These are phyloP conservation scores for Cyprinodon diabolis DNA, from an alignment of 2,797 vertebrate species.

Conservation along the genomic window DNA sequence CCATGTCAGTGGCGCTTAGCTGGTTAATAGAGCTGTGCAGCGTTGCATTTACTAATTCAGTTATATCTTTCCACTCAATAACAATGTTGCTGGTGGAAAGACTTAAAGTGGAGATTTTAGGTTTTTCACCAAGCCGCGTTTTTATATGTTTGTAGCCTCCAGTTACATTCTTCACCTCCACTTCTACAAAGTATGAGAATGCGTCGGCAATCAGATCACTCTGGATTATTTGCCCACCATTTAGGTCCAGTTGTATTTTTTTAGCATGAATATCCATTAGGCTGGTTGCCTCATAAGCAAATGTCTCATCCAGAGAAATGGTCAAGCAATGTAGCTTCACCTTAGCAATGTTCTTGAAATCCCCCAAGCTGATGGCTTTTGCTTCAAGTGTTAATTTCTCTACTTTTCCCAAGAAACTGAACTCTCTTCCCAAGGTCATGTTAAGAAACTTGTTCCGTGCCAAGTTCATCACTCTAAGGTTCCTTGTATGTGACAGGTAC, in stretches of 20 bases:
- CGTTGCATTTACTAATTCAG: slow-evolving; percentile 54
- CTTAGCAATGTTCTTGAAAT: slow-evolving; percentile 76
- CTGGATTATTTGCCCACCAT: slow-evolving; percentile 19
- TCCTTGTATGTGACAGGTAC: slow-evolving; percentile 62
- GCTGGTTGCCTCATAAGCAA: slow-evolving; percentile 63
- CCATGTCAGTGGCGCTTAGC: slow-evolving; percentile 22
- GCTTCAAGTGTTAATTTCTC: slow-evolving; percentile 79
- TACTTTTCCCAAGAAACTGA: slow-evolving; percentile 69
- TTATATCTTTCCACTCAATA: slow-evolving; percentile 75
- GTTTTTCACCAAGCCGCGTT: slow-evolving; percentile 33
- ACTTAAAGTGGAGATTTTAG: slow-evolving; percentile 66
- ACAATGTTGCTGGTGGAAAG: slow-evolving; percentile 76
- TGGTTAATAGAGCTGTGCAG: slow-evolving; percentile 76
- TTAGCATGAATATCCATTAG: slow-evolving; percentile 51
- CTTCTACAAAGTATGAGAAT: slow-evolving; percentile 70
- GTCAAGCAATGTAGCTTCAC: slow-evolving; percentile 70
- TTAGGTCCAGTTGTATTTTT: slow-evolving; percentile 54
- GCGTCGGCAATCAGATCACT: slow-evolving; percentile 70
- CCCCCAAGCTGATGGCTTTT: slow-evolving; percentile 61
- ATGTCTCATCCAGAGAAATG: slow-evolving; percentile 58
- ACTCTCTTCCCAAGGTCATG: slow-evolving; percentile 76
- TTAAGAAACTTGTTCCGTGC: slow-evolving; percentile 78
- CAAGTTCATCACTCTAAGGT: slow-evolving; percentile 82
- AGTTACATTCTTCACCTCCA: slow-evolving; percentile 81
- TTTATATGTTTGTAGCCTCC: slow-evolving; percentile 32